A percentile compares a stretch with the other conserved stretches of the same genome.
phyloP scores from a whole-genome alignment of 2,797 vertebrate species.

The Pteropus rufus region DNA sequence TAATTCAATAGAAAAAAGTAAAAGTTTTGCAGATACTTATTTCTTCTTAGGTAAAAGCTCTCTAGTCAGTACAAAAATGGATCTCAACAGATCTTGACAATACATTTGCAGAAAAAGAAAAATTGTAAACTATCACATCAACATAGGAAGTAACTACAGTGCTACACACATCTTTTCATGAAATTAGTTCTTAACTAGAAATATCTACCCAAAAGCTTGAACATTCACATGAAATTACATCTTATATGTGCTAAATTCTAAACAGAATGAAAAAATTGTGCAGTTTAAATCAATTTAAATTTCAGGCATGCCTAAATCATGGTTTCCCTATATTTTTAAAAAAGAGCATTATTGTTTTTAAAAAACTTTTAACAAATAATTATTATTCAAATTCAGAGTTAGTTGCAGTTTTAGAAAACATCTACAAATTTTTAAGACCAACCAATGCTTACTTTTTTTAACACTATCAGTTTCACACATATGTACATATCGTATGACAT shows the following conservation, averaged over 20 bases:
- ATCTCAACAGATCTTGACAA: background rate
- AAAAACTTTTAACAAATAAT: background rate
- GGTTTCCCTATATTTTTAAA: background rate
- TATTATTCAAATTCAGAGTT: background rate
- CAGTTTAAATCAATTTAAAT: background rate
- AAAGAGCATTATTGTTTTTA: background rate
- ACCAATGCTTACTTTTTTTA: background rate
- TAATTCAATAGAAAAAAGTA: background rate
- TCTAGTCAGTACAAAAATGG: background rate
- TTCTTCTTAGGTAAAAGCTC: background rate
- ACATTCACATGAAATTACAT: background rate
- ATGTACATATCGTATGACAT: background rate
- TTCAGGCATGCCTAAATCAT: background rate
- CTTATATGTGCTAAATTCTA: background rate
- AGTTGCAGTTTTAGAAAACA: conserved; percentile 12
- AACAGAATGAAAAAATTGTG: background rate
- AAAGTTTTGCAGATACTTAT: background rate
- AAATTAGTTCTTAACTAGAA: conserved; percentile 22
- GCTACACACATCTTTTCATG: background rate
- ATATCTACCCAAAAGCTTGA: background rate
- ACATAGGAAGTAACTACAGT: background rate
- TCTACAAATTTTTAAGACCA: background rate
- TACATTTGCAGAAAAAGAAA: background rate
- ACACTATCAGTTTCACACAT: background rate
- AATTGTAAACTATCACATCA: background rate